phyloP scores from a whole-genome alignment of 2,888 invertebrate genomes.

The Agrilus biguttatus region DNA sequence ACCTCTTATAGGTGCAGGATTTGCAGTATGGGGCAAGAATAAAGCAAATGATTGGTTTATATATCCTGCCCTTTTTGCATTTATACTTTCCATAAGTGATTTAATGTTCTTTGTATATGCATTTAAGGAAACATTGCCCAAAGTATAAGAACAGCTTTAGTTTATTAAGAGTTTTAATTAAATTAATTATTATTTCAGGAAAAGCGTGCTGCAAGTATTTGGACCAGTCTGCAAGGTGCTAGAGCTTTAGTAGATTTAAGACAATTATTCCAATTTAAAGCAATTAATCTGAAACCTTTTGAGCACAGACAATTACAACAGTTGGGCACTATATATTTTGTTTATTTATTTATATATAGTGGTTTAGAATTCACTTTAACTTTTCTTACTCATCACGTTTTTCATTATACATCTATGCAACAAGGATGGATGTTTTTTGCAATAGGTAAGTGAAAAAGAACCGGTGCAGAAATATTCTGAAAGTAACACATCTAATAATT shows the following conservation, averaged over 20 bases:
- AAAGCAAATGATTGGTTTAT: conserved; percentile 60
- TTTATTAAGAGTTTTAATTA: not conserved
- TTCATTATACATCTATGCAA: conserved; percentile 84
- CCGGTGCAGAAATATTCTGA: not conserved
- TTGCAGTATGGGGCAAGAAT: conserved; percentile 54
- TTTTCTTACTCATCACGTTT: conserved; percentile 86
- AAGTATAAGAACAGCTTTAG: conserved; percentile 31
- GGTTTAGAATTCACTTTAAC: conserved; percentile 95
- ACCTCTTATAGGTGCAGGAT: conserved; percentile 85
- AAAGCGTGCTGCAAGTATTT: conserved; percentile 54
- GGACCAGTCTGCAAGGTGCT: conserved; percentile 32
- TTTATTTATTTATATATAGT: conserved; percentile 88
- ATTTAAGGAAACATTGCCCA: conserved; percentile 73
- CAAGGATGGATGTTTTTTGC: conserved; percentile 97
- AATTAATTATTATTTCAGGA: conserved; percentile 35
- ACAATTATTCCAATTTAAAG: conserved; percentile 45
- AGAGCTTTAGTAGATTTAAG: conserved; percentile 23
- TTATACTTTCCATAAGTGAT: conserved; percentile 61
- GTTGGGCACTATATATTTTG: conserved; percentile 68
- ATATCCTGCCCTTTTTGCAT: conserved; percentile 65
- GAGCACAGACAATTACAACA: conserved; percentile 50
- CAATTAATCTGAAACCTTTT: conserved; percentile 46
- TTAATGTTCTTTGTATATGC: conserved; percentile 55
- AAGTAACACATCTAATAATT: not conserved
- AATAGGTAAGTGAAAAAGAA: conserved; percentile 46